Conservation (phyloP, 2,888 invertebrate genomes). For the Phania funesta region DNA sequence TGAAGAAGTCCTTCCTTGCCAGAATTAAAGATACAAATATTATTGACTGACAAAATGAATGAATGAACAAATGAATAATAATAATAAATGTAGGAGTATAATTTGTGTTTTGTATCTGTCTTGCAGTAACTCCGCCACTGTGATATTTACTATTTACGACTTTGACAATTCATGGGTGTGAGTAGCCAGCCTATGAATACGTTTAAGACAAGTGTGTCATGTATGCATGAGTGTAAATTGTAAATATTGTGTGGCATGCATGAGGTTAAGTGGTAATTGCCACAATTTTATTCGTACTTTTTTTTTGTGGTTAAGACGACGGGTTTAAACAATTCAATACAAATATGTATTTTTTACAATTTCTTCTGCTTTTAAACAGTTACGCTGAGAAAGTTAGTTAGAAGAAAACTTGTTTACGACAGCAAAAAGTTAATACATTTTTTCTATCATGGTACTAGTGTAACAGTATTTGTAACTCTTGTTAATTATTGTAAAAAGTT, state of each 20-base stretch:
- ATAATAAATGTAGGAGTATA: conserved; percentile 23
- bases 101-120: conserved; percentile 31
- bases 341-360: background rate
- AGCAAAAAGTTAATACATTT: no score
- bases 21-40: conserved; percentile 1
- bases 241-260: conserved; percentile 61
- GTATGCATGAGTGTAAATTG: conserved; percentile 39
- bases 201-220: conserved; percentile 49
- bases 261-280: conserved; percentile 68
- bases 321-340: conserved; percentile 62
- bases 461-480: no score
- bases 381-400: background rate
- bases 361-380: conserved; percentile 17
- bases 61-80: conserved; percentile 10
- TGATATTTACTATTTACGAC: conserved; percentile 58
- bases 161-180: background rate
- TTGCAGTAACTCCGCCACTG: conserved; percentile 30
- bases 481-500: no score
- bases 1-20: conserved; percentile 41
- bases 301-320: conserved; percentile 65
- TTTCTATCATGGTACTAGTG: no score
- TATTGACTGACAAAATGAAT: conserved; percentile 2
- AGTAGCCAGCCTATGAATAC: conserved; percentile 34
- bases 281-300: conserved; percentile 67
- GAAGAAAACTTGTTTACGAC: no score